Percentiles rank a stretch among this genome's conserved stretches.
phyloP scores from a whole-genome alignment of 2,797 vertebrate species.

The Alfaro cultratus region DNA sequence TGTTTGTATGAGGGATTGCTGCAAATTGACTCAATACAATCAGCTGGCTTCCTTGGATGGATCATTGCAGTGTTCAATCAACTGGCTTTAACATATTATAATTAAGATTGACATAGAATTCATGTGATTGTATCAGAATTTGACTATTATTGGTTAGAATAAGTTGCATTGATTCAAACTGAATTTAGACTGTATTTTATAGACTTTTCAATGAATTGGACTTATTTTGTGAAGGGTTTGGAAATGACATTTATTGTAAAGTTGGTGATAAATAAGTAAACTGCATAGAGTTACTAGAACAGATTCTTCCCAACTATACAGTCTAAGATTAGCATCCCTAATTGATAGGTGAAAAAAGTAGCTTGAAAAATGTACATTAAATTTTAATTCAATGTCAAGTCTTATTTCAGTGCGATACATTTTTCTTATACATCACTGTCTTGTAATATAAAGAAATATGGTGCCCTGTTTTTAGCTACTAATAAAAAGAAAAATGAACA shows the following conservation, averaged over 20 bases:
- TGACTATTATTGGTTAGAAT: neutral
- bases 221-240: neutral
- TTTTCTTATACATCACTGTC: neutral
- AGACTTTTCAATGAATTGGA: neutral
- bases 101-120: neutral
- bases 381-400: neutral
- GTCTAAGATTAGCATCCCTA: neutral
- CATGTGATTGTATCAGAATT: neutral
- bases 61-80: neutral
- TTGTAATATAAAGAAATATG: neutral
- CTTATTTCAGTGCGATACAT: neutral
- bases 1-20: too few species aligned
- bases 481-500: neutral
- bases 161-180: neutral
- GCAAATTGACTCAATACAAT: too few species aligned
- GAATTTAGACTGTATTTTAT: neutral
- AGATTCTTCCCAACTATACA: neutral
- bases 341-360: neutral
- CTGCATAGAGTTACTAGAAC: neutral
- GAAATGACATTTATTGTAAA: neutral
- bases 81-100: neutral
- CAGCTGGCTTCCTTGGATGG: neutral
- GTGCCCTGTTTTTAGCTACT: neutral
- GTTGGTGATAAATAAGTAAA: neutral
- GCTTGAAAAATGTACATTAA: neutral